A percentile compares a stretch with the other conserved stretches of the same genome.
These are phyloP conservation scores for Penaeus chinensis DNA, from an alignment of 1,140 invertebrate genomes.

Conservation along the genomic window DNA sequence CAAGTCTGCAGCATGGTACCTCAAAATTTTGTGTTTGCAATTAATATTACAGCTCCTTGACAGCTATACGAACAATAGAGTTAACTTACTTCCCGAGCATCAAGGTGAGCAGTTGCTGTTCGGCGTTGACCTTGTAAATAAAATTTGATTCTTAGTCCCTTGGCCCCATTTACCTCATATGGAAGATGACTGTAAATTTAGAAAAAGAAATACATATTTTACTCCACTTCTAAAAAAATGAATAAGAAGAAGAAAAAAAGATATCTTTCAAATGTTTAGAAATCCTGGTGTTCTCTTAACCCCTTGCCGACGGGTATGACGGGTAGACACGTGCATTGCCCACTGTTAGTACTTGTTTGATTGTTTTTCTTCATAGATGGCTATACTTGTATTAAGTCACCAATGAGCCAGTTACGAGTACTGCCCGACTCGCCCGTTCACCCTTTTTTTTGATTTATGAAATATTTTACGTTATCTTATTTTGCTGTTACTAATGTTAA, in stretches of 20 bases:
- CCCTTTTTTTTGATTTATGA: no score
- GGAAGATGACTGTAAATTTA: slow-evolving; percentile 77
- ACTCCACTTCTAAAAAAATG: background rate
- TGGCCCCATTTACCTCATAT: slow-evolving; percentile 80
- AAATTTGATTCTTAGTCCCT: slow-evolving; percentile 88
- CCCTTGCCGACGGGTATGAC: no score
- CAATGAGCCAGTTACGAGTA: no score
- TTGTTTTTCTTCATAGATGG: no score
- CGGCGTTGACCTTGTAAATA: slow-evolving; percentile 85
- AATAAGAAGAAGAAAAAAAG: background rate
- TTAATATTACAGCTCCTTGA: slow-evolving; percentile 30
- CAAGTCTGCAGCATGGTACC: no score
- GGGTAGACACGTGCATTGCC: no score
- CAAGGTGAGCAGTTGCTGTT: slow-evolving; percentile 85
- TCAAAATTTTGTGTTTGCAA: no score
- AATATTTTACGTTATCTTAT: no score
- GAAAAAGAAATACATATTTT: slow-evolving; percentile 66
- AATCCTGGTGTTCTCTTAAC: background rate
- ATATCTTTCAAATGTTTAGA: background rate
- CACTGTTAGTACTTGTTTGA: no score
- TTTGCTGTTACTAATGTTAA: no score
- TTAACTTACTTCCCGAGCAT: slow-evolving; percentile 81
- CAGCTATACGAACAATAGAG: slow-evolving; percentile 35
- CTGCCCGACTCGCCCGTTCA: no score
- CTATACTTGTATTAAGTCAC: no score